Conservation (phyloP, 2,888 invertebrate genomes). For the Tenthredo scrophulariae region DNA sequence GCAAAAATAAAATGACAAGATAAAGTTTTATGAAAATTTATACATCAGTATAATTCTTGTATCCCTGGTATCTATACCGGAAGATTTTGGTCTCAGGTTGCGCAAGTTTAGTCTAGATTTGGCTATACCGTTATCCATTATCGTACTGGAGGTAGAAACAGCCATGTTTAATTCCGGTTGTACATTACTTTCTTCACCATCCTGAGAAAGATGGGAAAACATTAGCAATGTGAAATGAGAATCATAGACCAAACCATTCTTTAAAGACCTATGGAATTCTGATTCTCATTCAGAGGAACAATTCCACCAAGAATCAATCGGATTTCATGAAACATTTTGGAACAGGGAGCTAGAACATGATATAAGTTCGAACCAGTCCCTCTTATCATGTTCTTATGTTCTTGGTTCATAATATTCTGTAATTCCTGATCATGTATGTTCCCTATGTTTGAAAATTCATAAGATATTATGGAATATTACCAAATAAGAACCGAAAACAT, state of each 20-base stretch:
- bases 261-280: neutral
- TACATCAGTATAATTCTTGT: neutral
- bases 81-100: neutral
- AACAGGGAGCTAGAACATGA: neutral
- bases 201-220: neutral
- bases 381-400: neutral
- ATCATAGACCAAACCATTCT: neutral
- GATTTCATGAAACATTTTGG: neutral
- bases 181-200: no score
- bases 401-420: neutral
- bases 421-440: neutral
- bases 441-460: neutral
- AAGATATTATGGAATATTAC: neutral
- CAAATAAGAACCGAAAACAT: neutral
- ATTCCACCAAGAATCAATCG: neutral
- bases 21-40: neutral
- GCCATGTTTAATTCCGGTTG: neutral
- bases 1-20: neutral
- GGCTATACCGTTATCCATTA: neutral
- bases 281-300: neutral
- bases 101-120: conserved; percentile 14
- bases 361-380: neutral
- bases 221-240: neutral
- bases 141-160: neutral
- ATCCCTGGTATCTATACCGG: neutral